Percentiles rank a stretch among this genome's conserved stretches.
Conservation (phyloP, 2,888 invertebrate species). For the Pegoplata infirma region DNA sequence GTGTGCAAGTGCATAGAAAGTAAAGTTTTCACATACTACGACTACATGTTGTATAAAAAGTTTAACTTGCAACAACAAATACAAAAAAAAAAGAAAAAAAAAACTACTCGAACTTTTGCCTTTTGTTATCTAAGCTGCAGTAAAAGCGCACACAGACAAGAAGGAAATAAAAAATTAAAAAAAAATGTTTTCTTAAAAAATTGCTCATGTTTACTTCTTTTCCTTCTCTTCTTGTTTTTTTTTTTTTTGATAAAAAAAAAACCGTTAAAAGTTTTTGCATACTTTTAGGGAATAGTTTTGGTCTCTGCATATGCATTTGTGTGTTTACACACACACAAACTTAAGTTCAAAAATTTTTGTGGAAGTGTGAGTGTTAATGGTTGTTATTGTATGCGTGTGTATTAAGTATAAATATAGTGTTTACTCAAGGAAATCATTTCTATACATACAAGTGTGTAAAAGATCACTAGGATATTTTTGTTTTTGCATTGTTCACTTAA, state of each 20-base stretch:
- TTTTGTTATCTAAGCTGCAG: constrained; percentile 30
- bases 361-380: background rate
- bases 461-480: constrained; percentile 37
- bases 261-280: constrained; percentile 52
- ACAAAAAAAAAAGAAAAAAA: background rate
- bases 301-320: background rate
- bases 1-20: constrained; percentile 24
- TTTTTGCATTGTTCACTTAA: background rate
- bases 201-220: constrained; percentile 44
- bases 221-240: constrained; percentile 11
- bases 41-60: constrained; percentile 13
- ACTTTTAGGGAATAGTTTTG: constrained; percentile 49
- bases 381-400: background rate
- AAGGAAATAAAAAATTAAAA: constrained; percentile 21
- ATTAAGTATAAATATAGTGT: constrained; percentile 29
- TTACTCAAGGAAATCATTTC: constrained; percentile 55
- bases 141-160: constrained; percentile 23
- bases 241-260: constrained; percentile 16
- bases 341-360: too few relatives aligned
- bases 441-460: constrained; percentile 34
- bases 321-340: background rate
- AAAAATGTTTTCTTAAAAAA: constrained; percentile 53
- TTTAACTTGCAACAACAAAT: constrained; percentile 8
- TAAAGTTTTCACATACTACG: constrained; percentile 35
- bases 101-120: constrained; percentile 34